Evolutionary conservation across 2,797 vertebrate species (phyloP), one percentile per base, ranked within the genome.

Genomic region (Enteromius fasciolatus): DNA sequence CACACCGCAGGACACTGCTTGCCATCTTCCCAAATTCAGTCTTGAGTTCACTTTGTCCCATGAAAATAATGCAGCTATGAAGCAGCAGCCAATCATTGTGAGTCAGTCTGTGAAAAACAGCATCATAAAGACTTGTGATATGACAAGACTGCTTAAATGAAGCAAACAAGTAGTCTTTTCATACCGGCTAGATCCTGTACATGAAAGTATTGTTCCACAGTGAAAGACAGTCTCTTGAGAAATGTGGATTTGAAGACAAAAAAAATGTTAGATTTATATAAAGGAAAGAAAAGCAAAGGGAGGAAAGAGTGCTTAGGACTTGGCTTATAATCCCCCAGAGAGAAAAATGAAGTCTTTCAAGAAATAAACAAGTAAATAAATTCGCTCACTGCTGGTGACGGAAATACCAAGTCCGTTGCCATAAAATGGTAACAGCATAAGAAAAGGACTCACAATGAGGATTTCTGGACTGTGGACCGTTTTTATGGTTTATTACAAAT

Each of bases 291-390:
- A 28, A 50, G 23, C 7, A 57, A 59, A 28, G 59, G 59, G 5
- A 31, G 6, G 10, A 23, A 39, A 79, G 54, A 23, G n/a, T 39
- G 70, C 28, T 64, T 61, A 75, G 31, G 54, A 61, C 39, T 74
- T 66, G 48, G 54, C 20, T 78, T 67, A 28, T 77, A 54, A 82
- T 77, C 28, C 54, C 3, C 44, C 36, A 41, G 52, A 69, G 46
- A 41, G 7, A 63, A 52, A 80, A 81, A 79, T 70, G 75, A 82
- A 74, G 39, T 76, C 39, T 73, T 61, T 78, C 57, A 69, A 70
- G 52, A 74, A 83, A 87, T 82, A 86, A 84, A 84, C 52, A 86
- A 84, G 76, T 83, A 74, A 84, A 84, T 85, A 85, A 86, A 84
- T 63, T 41, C 18, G 18, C 46, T 67, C 20, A 73, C 33, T 67